These are phyloP conservation scores for Poicephalus meyeri DNA, from an alignment of 2,113 vertebrate species.

Conservation along the genomic window DNA sequence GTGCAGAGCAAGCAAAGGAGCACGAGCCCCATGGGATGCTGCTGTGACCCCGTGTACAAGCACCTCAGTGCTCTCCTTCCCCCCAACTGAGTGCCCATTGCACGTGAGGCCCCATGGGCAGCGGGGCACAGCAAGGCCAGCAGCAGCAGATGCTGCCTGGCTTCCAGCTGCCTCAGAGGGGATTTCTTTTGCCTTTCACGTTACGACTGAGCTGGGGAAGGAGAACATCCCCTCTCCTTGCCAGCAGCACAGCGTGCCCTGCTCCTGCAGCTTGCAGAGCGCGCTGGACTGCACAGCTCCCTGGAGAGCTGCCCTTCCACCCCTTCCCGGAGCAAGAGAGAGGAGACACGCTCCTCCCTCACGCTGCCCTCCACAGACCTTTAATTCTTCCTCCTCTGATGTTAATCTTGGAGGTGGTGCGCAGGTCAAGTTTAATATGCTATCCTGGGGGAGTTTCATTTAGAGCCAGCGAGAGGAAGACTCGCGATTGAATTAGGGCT, in stretches of 20 bases:
- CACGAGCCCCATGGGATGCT: fast-evolving
- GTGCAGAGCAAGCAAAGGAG: background rate
- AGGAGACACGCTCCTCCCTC: background rate
- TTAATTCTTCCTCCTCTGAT: slow-evolving; percentile 38
- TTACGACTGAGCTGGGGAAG: background rate
- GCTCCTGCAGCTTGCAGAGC: background rate
- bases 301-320: background rate
- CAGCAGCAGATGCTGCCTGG: background rate
- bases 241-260: fast-evolving
- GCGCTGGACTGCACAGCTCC: background rate
- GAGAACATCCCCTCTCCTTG: background rate
- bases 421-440: slow-evolving; percentile 50
- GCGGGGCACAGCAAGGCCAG: background rate
- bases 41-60: background rate
- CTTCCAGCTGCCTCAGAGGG: background rate
- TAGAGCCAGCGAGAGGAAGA: background rate
- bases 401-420: slow-evolving; percentile 48
- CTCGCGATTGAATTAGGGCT: background rate
- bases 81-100: background rate
- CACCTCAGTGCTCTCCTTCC: fast-evolving
- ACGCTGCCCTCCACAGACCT: slow-evolving; percentile 31
- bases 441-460: slow-evolving; percentile 41
- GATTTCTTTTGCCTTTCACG: background rate
- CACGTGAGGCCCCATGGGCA: background rate
- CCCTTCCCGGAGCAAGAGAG: background rate